Conservation (phyloP, 2,888 invertebrate species). For the Apodemia mormo region DNA sequence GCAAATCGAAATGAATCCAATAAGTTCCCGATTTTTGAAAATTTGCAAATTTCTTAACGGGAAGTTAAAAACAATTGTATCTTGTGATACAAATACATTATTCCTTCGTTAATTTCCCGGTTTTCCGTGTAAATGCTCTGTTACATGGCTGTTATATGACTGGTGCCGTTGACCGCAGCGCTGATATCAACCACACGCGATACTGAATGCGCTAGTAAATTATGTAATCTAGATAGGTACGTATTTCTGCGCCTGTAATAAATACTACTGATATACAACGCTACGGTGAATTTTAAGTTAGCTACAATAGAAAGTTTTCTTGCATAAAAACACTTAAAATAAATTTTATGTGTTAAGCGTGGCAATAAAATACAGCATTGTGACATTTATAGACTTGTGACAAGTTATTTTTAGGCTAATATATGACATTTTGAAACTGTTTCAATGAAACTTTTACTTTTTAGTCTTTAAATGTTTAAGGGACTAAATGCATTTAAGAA, state of each 20-base stretch:
- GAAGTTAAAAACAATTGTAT: background rate
- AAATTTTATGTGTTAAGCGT: background rate
- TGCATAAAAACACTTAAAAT: background rate
- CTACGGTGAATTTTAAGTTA: conserved; percentile 6
- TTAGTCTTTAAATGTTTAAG: too few species aligned
- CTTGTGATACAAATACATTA: conserved; percentile 6
- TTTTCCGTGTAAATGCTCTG: conserved; percentile 22
- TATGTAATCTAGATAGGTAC: conserved; percentile 42
- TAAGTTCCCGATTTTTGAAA: too few species aligned
- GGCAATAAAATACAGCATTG: background rate
- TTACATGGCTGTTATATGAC: conserved; percentile 24
- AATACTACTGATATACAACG: conserved; percentile 23
- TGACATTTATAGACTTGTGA: background rate
- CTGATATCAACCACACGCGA: conserved; percentile 53
- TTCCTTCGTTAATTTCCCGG: background rate
- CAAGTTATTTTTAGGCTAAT: background rate
- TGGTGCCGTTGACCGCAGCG: conserved; percentile 42
- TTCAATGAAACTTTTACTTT: background rate
- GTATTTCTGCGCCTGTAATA: conserved; percentile 34
- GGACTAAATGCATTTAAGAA: too few species aligned
- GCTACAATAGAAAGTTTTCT: background rate
- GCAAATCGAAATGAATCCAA: too few species aligned
- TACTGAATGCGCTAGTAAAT: conserved; percentile 40
- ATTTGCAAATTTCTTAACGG: too few species aligned
- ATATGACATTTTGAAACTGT: background rate